These are phyloP conservation scores for Formica aserva DNA, from an alignment of 2,888 invertebrate species.

Conservation along the genomic window DNA sequence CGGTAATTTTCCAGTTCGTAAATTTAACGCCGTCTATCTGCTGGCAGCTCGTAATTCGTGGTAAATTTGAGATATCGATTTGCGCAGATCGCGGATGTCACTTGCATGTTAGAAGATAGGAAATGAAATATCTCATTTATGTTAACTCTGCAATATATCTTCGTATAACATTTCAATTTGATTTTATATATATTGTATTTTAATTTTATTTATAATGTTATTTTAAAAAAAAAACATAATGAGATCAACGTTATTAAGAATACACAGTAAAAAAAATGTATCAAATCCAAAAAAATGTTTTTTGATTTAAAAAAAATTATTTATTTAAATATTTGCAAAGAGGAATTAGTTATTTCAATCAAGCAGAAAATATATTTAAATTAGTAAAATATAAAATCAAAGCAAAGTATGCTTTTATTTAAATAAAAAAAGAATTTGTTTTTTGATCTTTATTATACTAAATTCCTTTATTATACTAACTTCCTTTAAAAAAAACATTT, in stretches of 20 bases:
- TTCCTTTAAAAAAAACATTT: no score
- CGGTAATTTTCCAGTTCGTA: slow-evolving; percentile 51
- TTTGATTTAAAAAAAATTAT: no score
- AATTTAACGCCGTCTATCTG: slow-evolving; percentile 61
- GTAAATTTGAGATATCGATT: slow-evolving; percentile 65
- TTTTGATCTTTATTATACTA: no score
- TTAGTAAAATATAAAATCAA: no score
- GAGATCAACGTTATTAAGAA: neutral
- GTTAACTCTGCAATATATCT: neutral
- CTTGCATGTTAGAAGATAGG: slow-evolving; percentile 18
- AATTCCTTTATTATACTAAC: no score
- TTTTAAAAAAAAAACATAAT: neutral
- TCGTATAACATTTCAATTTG: neutral
- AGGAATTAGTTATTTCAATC: no score
- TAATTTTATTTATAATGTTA: neutral
- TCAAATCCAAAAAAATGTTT: no score
- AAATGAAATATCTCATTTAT: slow-evolving; percentile 28
- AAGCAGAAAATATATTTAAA: no score
- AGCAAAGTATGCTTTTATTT: no score
- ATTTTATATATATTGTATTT: neutral
- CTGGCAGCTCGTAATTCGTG: slow-evolving; percentile 40
- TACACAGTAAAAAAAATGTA: neutral
- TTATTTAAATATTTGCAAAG: no score
- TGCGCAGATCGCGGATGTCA: slow-evolving; percentile 12
- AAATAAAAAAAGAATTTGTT: no score